phyloP scores from a whole-genome alignment of 2,888 invertebrate genomes.

The Leptura quadrifasciata region DNA sequence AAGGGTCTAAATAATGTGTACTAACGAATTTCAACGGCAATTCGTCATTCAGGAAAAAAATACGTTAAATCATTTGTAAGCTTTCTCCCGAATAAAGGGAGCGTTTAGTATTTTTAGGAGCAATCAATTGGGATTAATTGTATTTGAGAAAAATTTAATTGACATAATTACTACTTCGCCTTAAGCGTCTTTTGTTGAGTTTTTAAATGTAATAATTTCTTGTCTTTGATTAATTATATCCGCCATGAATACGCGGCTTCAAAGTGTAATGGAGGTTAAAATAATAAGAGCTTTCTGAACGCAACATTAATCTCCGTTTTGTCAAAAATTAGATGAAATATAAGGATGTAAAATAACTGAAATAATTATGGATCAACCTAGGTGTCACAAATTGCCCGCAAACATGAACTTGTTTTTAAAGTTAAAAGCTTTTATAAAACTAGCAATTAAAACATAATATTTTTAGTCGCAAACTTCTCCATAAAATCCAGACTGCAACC shows the following conservation, averaged over 20 bases:
- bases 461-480: no score
- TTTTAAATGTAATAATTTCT: slow-evolving; percentile 27
- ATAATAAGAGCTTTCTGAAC: slow-evolving; percentile 20
- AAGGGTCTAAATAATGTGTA: slow-evolving; percentile 52
- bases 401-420: no score
- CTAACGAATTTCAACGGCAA: slow-evolving; percentile 50
- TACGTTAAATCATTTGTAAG: slow-evolving; percentile 35
- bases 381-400: no score
- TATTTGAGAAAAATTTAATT: slow-evolving; percentile 49
- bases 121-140: slow-evolving; percentile 39
- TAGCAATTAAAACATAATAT: no score
- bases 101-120: slow-evolving; percentile 46
- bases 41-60: slow-evolving; percentile 45
- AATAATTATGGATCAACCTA: neutral
- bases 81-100: slow-evolving; percentile 40
- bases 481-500: no score
- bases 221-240: slow-evolving; percentile 27
- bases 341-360: neutral
- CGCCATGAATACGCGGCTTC: slow-evolving; percentile 5
- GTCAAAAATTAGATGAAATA: slow-evolving; percentile 6
- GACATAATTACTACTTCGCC: slow-evolving; percentile 42
- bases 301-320: slow-evolving; percentile 12
- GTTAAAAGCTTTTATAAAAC: no score
- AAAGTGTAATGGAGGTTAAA: slow-evolving; percentile 23
- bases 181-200: slow-evolving; percentile 20